Percentiles rank a stretch among this genome's conserved stretches.
Conservation (phyloP, 2,797 vertebrate species). For the Tadarida brasiliensis region DNA sequence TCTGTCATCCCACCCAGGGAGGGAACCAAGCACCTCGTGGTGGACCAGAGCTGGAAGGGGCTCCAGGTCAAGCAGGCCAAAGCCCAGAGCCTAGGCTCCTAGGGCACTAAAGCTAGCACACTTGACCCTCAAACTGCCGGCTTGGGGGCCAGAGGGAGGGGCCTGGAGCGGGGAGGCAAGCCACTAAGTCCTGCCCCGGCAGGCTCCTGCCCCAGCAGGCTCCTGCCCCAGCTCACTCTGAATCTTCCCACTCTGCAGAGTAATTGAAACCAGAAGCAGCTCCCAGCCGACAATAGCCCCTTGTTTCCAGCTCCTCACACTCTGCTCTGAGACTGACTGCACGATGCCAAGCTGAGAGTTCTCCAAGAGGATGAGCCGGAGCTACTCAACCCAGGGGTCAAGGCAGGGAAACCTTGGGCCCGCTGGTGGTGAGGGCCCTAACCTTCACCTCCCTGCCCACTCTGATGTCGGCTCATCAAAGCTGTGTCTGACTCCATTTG, state of each 20-base stretch:
- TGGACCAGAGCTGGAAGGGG: not conserved
- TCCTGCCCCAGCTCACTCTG: slow-evolving; percentile 10
- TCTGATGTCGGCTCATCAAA: not conserved
- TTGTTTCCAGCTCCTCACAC: slow-evolving; percentile 24
- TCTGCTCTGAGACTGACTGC: not conserved
- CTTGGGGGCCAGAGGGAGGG: not conserved
- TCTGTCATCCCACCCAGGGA: not conserved
- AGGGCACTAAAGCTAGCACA: not conserved
- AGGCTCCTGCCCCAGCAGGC: slow-evolving; percentile 37
- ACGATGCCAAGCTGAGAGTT: not conserved
- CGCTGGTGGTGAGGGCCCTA: not conserved
- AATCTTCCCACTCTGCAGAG: not conserved
- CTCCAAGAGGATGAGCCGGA: not conserved
- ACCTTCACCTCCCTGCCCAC: not conserved
- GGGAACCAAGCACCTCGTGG: not conserved
- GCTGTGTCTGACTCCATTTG: not conserved
- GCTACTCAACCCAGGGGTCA: not conserved
- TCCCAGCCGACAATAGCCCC: slow-evolving; percentile 64
- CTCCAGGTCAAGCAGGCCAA: not conserved
- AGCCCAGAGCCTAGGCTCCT: not conserved
- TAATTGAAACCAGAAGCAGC: slow-evolving; percentile 76
- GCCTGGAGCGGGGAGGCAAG: not conserved
- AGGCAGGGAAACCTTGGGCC: not conserved
- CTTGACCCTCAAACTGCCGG: not conserved
- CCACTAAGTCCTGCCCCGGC: not conserved